Evolutionary conservation across 2,888 invertebrate species (phyloP), one percentile per base, ranked within the genome.

Genomic region (Apodemia zela): DNA sequence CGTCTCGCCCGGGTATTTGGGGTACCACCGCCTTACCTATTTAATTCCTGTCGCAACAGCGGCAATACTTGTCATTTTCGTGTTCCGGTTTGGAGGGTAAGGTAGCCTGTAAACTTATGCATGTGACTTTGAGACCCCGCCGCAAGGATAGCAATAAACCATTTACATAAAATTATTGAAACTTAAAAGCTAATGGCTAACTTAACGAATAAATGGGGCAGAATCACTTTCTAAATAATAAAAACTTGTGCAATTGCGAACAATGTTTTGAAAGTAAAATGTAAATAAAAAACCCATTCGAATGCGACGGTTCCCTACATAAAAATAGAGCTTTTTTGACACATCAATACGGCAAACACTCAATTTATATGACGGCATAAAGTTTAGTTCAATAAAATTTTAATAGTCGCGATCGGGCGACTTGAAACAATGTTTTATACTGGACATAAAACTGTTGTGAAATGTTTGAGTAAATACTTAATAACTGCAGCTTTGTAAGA

Each of bases 261-360:
- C 29, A 61, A 49, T 29, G 33, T 80, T 81, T 75, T 73, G 77
- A 79, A 85, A 84, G 76, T 84, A 82, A 79, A 82, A 74, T 76
- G 72, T 78, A 70, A 84, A 87, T 89, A 87, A 87, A 82, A 77
- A 88, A 85, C 80, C 78, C 82, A 79, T 84, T 80, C 84, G 75
- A 11, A 38, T 76, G 79, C 87, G 85, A 89, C 84, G 79, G 82
- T 81, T 73, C 73, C 75, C 72, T 73, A 80, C 80, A 81, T 85
- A 87, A 90, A 87, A 89, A 85, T 85, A 83, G 82, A 84, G 81
- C 79, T 79, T 85, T 86, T 88, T 87, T 82, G 42, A 85, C 89
- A 87, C 86, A 84, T 87, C 80, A 72, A 80, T 78, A 81, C 75
- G 79, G 13, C 77, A 80, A 75, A 77, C 78, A 81, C 76, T 74